Base-by-base conservation (phyloP, 2,888 invertebrate genomes). In the Shargacucullia verbasci region DNA sequence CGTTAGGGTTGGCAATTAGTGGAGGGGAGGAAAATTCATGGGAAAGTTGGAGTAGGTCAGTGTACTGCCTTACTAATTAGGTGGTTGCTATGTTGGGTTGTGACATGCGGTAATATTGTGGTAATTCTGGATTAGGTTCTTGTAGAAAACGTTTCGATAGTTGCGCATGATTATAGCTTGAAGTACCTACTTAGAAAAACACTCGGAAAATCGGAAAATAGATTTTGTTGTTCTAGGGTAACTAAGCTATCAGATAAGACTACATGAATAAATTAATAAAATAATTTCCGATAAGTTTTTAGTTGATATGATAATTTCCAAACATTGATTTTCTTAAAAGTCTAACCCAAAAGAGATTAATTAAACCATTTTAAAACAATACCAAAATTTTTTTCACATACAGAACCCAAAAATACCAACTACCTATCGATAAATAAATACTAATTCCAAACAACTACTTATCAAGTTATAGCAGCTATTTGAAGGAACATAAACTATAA, bases 1-100 rank as follows among this genome's bases (percentile, higher is more conserved):
- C 88, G 91, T 94, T 93, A 93, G 92, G 92, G 92, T 84, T 81
- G 80, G 82, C 91, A 92, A 93, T 93, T 93, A 93, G 87, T 82
- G 62, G 83, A 64, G 88, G 90, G 87, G 74, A 65, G 81, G 90
- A 80, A 88, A 88, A 89, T 74, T 85, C 88, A 87, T 89, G 92
- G 92, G 90, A 93, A 93, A 87, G 78, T 92, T 90, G 86, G 67
- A 79, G 81, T 83, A 94, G 93, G 93, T 94, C 92, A 92, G 88
- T 84, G 79, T 78, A 27, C 37, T 49, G 54, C 43, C 52, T 48
- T 63, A 53, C 62, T 72, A 69, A 73, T 59, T 62, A 69, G 33
- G 43, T 39, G 29, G 29, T 29, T 55, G 37, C 20, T 43, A 59
- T 45, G 43, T 56, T 38, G 13, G 15, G n/a, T 8, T 1, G 31